phyloP scores from a whole-genome alignment of 2,797 vertebrate genomes.

The Florisuga fusca region DNA sequence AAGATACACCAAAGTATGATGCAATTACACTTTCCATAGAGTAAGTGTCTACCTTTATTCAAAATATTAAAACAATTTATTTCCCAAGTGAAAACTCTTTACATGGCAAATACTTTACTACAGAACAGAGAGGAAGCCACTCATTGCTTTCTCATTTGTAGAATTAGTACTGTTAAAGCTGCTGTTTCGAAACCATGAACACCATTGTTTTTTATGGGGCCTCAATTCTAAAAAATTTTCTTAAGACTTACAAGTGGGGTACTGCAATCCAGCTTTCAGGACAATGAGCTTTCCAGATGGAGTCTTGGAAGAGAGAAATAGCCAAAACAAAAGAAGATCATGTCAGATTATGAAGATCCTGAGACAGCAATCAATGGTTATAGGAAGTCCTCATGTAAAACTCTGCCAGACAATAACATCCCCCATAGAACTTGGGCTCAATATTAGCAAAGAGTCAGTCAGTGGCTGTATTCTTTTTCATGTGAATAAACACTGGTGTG shows the following conservation, averaged over 20 bases:
- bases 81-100: background rate
- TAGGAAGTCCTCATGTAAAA: background rate
- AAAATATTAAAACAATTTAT: background rate
- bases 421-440: background rate
- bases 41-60: background rate
- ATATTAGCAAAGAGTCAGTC: background rate
- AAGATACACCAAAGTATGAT: background rate
- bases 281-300: background rate
- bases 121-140: background rate
- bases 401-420: background rate
- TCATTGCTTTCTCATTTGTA: background rate
- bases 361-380: background rate
- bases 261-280: background rate
- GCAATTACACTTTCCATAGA: background rate
- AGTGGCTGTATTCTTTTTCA: background rate
- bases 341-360: background rate
- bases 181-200: background rate
- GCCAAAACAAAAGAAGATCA: background rate
- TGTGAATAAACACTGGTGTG: background rate
- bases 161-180: background rate
- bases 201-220: background rate
- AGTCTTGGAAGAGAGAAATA: background rate
- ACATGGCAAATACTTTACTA: background rate
- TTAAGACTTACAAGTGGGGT: background rate
- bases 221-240: background rate